Evolutionary conservation across 2,113 vertebrate species (phyloP), one percentile per base, ranked within the genome.

Genomic region (Paratilapia polleni): DNA sequence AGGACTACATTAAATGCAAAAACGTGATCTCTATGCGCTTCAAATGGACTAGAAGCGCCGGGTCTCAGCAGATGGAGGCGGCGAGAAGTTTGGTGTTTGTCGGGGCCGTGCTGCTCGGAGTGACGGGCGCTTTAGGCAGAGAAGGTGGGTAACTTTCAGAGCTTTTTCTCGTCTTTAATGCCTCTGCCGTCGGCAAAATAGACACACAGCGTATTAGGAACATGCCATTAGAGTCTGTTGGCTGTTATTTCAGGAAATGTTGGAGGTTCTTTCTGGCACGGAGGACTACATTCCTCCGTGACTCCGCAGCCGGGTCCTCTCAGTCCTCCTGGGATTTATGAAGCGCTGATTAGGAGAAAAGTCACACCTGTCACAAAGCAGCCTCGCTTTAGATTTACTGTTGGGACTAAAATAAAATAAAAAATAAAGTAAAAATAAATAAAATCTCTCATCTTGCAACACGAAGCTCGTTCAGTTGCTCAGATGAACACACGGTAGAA

Each of bases 131-230:
- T 20, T 54, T 87, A 88, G 93, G 82, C 84, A 95, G 95, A 94
- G 95, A 96, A 96, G 96, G 96, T 96, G 91, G 92, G 96, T 96
- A 36, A 91, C 84, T 83, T 91, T 58, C 34, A 9, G 20, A 20
- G 59, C 68, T 34, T 54, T 54, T 20, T n/a, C 28, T 26, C 26
- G 62, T 28, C 41, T 60, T 9, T 14, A 38, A 26, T 7, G 2
- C 1, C 62, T 6, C 5, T 12, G 0, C 81, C 19, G 17, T 58
- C 1, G 70, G 56, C 1, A 36, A 38, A 49, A 43, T 4, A 75
- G 2, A 59, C 31, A 5, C 61, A 6, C 22, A 1, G 6, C n/a
- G 24, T 15, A 2, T 13, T 4, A 13, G 56, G 63, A 4, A 10
- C 4, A 17, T 8, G 68, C 1, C 34, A 28, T 14, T 5, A 1